A percentile compares a stretch with the other conserved stretches of the same genome.
phyloP scores from a whole-genome alignment of 2,113 vertebrate species.

The Corythornis madagascariensis region DNA sequence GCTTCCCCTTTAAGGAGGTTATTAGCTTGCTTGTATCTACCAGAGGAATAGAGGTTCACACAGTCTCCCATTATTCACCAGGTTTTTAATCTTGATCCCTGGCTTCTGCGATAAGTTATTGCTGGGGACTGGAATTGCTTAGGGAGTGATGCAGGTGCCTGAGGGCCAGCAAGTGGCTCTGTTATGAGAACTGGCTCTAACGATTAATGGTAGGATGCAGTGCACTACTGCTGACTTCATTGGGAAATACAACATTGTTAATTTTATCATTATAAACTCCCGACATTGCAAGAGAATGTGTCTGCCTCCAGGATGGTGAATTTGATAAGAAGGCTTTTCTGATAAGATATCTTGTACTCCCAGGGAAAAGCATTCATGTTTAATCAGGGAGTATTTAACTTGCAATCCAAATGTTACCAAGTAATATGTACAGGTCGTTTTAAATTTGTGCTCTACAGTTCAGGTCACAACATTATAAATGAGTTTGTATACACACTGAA shows the following conservation, averaged over 20 bases:
- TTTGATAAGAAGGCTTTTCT: slow-evolving; percentile 71
- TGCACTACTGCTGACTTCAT: slow-evolving; percentile 63
- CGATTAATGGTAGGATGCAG: slow-evolving; percentile 73
- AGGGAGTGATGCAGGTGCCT: slow-evolving; percentile 68
- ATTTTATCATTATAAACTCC: slow-evolving; percentile 77
- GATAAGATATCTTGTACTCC: slow-evolving; percentile 65
- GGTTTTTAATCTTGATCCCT: slow-evolving; percentile 75
- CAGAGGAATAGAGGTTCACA: slow-evolving; percentile 54
- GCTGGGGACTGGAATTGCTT: slow-evolving; percentile 62
- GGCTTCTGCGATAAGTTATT: slow-evolving; percentile 54
- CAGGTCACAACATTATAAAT: slow-evolving; percentile 60
- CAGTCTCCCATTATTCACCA: slow-evolving; percentile 60
- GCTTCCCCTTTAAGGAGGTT: slow-evolving; percentile 72
- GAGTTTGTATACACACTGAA: slow-evolving; percentile 53
- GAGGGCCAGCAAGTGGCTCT: slow-evolving; percentile 56
- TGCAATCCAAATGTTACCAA: slow-evolving; percentile 63
- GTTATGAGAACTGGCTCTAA: slow-evolving; percentile 64
- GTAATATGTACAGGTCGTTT: slow-evolving; percentile 58
- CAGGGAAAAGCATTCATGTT: slow-evolving; percentile 56
- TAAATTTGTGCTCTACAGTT: slow-evolving; percentile 48
- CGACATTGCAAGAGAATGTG: slow-evolving; percentile 59
- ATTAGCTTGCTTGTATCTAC: slow-evolving; percentile 73
- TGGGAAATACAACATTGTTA: slow-evolving; percentile 74
- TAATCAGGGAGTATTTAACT: slow-evolving; percentile 69
- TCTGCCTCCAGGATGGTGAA: slow-evolving; percentile 67